Evolutionary conservation across 2,888 invertebrate species (phyloP), one percentile per base, ranked within the genome.

Genomic region (Aspidiotus rigidus): DNA sequence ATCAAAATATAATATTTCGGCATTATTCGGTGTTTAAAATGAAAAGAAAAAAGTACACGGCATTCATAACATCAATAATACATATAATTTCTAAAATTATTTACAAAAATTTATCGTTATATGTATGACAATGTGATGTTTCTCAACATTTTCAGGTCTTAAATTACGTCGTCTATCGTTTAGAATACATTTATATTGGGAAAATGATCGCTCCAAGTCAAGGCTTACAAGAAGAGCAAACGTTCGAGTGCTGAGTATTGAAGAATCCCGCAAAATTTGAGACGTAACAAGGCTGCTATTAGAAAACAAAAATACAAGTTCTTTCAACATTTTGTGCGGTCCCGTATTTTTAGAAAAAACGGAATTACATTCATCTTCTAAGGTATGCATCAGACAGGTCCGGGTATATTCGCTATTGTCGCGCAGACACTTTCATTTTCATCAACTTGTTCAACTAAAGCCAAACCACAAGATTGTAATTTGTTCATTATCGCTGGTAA

Each of bases 111-210:
- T n/a, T n/a, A 59, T 59, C 11, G 28, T 59, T n/a, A n/a, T 15
- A 59, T 59, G 11, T 17, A 59, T 8, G 17, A 59, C 59, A 17
- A 59, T 59, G 17, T 28, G 28, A 17, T 59, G 59, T 39, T 59
- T 59, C 28, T 59, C 59, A 39, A 59, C 17, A 39, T 59, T 59
- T 17, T 17, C 28, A 16, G 11, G 16, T 17, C 28, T 59, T 39
- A 59, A 59, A 59, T 59, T 59, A 17, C 11, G 17, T 39, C 59
- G 16, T 28, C 17, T 59, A 59, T 59, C 59, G 28, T 16, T 59
- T 59, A 59, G 28, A n/a, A 17, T n/a, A 59, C 17, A 16, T 59
- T 59, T 59, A 17, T 59, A 17, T 39, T 59, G n/a, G 17, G 59
- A 59, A 59, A 59, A 59, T 11, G 59, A 59, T 11, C 59, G 17